A percentile compares a stretch with the other conserved stretches of the same genome.
Conservation (phyloP, 1,140 invertebrate genomes). For the Drosophila saltans region DNA sequence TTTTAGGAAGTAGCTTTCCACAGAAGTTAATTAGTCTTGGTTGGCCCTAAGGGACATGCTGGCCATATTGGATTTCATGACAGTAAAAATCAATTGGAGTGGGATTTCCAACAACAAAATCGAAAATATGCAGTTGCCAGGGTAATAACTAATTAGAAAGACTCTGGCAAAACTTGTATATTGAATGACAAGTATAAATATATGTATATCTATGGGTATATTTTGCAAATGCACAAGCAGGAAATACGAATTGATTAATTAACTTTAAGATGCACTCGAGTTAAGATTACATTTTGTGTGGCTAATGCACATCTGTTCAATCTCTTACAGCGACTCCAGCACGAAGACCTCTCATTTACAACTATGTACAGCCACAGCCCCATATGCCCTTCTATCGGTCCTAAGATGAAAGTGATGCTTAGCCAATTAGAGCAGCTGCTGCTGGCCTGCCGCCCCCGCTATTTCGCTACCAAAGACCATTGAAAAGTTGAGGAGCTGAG, state of each 20-base stretch:
- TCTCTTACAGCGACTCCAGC: conserved; percentile 62
- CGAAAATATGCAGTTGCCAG: neutral
- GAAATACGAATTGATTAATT: too few relatives aligned
- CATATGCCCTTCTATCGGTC: conserved; percentile 72
- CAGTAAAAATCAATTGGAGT: neutral
- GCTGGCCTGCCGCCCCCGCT: conserved; percentile 18
- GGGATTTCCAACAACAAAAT: neutral
- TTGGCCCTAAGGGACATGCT: neutral
- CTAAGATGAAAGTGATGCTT: conserved; percentile 50
- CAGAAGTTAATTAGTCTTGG: neutral
- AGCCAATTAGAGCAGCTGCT: conserved; percentile 61
- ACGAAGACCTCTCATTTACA: conserved; percentile 72
- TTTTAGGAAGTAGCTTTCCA: neutral
- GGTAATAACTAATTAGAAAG: neutral
- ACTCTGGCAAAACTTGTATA: neutral
- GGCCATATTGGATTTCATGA: conserved; percentile 2
- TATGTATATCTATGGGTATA: too few relatives aligned
- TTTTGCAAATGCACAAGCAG: too few relatives aligned
- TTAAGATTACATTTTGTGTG: conserved; percentile 12
- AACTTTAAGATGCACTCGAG: conserved; percentile 9
- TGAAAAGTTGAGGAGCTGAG: conserved; percentile 29
- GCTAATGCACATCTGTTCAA: neutral
- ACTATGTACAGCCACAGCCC: conserved; percentile 71
- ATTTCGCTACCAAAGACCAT: conserved; percentile 67
- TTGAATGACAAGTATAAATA: neutral